Evolutionary conservation across 2,113 vertebrate genomes (phyloP).

Genomic region (Perognathus longimembris): DNA sequence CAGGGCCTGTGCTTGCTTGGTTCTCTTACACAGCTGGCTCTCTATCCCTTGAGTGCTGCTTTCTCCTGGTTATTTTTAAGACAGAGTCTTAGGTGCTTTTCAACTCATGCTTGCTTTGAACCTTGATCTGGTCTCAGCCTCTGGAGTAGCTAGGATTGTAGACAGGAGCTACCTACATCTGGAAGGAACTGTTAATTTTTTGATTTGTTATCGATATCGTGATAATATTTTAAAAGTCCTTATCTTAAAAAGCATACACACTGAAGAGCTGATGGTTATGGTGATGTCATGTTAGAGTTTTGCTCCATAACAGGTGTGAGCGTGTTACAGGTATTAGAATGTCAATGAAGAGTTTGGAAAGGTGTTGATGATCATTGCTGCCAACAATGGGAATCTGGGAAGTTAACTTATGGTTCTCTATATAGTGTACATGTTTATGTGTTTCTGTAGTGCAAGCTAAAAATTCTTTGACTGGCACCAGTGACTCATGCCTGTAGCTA

Average conservation of each 20-base stretch:
- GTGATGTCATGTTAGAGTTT: neutral
- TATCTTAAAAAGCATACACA: neutral
- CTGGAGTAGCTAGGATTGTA: no score
- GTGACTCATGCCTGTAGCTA: no score
- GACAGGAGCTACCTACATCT: no score
- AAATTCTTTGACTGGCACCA: neutral
- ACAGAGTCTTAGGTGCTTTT: no score
- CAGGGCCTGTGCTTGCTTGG: no score
- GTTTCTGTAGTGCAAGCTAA: neutral
- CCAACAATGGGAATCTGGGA: neutral
- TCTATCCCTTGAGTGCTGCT: no score
- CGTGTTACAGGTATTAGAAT: no score
- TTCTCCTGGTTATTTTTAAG: no score
- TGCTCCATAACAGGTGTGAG: neutral
- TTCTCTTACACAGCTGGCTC: no score
- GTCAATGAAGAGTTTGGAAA: neutral
- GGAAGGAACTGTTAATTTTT: neutral
- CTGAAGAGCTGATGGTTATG: neutral
- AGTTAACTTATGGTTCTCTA: neutral
- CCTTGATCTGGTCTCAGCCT: no score
- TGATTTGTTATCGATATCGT: neutral
- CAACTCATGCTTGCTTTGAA: no score
- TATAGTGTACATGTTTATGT: neutral
- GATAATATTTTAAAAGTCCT: neutral
- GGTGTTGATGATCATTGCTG: neutral